phyloP scores from a whole-genome alignment of 2,888 invertebrate species.

The Chrysina gloriosa region DNA sequence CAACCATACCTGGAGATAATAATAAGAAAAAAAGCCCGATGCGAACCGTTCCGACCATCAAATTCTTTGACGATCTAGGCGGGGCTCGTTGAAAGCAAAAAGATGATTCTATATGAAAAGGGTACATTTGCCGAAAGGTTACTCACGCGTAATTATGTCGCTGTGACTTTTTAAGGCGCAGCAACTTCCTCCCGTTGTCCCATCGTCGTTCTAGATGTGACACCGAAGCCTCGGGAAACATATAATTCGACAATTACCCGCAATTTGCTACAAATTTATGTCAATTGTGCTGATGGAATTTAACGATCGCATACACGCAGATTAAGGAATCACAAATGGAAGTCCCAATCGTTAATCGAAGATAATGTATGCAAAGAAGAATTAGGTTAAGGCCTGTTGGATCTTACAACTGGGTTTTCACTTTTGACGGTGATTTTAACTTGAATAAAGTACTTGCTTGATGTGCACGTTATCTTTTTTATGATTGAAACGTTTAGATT shows the following conservation, averaged over 20 bases:
- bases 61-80: slow-evolving; percentile 32
- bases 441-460: too few species aligned
- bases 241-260: slow-evolving; percentile 19
- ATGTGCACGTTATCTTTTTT: too few species aligned
- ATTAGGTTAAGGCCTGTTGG: too few species aligned
- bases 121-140: slow-evolving; percentile 25
- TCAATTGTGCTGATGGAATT: slow-evolving; percentile 11
- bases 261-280: slow-evolving; percentile 9
- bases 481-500: too few species aligned
- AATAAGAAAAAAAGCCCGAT: not conserved
- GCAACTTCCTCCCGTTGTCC: not conserved
- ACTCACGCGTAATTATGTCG: slow-evolving; percentile 13
- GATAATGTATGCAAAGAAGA: too few species aligned
- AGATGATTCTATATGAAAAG: slow-evolving; percentile 20
- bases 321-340: not conserved
- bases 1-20: slow-evolving; percentile 9
- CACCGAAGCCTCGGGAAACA: not conserved
- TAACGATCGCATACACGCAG: not conserved
- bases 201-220: slow-evolving; percentile 3
- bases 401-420: too few species aligned
- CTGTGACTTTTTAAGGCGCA: slow-evolving; percentile 19
- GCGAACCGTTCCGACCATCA: slow-evolving; percentile 13
- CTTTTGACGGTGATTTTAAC: too few species aligned
- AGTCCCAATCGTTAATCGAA: not conserved
- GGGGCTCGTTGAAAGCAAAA: slow-evolving; percentile 38